phyloP scores from a whole-genome alignment of 92 coral and sea anemone species.

The Siderastrea siderea region DNA sequence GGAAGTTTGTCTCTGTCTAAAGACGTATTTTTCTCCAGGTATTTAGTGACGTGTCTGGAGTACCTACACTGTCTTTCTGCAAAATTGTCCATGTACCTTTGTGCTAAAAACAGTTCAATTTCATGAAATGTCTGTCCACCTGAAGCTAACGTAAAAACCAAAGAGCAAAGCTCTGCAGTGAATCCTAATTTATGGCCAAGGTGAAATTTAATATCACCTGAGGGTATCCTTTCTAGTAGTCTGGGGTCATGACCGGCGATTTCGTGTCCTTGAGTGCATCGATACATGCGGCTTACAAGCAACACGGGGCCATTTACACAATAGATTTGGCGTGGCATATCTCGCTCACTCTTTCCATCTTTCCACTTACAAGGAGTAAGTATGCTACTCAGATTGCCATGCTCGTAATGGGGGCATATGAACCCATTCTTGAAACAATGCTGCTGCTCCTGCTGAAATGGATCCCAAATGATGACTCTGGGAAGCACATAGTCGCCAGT shows the following conservation, averaged over 20 bases:
- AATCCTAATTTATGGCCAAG: slow-evolving; percentile 22
- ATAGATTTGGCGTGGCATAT: slow-evolving; percentile 34
- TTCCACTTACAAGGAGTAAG: slow-evolving; percentile 41
- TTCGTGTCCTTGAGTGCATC: slow-evolving; percentile 43
- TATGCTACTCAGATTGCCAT: neutral
- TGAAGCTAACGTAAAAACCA: slow-evolving; percentile 35
- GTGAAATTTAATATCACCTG: slow-evolving; percentile 34
- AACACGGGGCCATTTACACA: slow-evolving; percentile 31
- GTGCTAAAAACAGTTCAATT: slow-evolving; percentile 41
- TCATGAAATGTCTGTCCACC: slow-evolving; percentile 21
- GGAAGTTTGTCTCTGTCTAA: neutral
- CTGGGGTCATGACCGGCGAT: slow-evolving; percentile 36
- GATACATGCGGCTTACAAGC: slow-evolving; percentile 40
- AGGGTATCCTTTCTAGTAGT: slow-evolving; percentile 11
- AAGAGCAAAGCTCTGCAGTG: slow-evolving; percentile 26
- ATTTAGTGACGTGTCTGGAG: slow-evolving; percentile 13
- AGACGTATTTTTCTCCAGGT: slow-evolving; percentile 1
- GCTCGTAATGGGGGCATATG: no score
- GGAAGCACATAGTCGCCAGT: slow-evolving; percentile 33
- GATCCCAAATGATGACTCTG: slow-evolving; percentile 16
- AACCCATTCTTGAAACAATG: slow-evolving; percentile 10
- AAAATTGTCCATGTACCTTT: slow-evolving; percentile 36
- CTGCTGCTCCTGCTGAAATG: slow-evolving; percentile 9
- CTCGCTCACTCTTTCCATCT: slow-evolving; percentile 40
- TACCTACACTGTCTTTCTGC: slow-evolving; percentile 36